These are phyloP conservation scores for Proisotoma minuta DNA, from an alignment of 2,888 invertebrate species.

Conservation along the genomic window DNA sequence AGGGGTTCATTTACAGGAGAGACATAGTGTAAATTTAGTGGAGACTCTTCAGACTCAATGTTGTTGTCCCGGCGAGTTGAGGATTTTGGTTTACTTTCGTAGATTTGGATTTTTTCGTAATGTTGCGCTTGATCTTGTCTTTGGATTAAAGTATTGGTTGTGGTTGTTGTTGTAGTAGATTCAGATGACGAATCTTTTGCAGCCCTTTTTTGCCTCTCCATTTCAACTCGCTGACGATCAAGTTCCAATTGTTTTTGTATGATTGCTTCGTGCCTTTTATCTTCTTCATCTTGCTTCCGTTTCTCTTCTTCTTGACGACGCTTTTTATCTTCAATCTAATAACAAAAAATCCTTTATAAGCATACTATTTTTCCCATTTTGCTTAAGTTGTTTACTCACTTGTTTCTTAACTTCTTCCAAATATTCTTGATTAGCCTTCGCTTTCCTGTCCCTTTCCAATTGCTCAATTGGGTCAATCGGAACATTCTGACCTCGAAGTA, in stretches of 20 bases:
- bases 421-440: constrained; percentile 76
- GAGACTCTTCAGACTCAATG: too few relatives aligned
- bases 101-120: background rate
- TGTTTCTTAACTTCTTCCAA: constrained; percentile 78
- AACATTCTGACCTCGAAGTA: constrained; percentile 79
- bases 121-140: background rate
- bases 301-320: constrained; percentile 69
- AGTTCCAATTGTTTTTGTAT: constrained; percentile 68
- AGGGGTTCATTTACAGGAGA: too few relatives aligned
- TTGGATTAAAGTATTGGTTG: background rate
- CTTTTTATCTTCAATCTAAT: constrained; percentile 75
- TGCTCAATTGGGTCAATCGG: constrained; percentile 73
- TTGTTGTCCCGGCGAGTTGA: too few relatives aligned
- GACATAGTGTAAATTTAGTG: constrained; percentile 1
- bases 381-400: constrained; percentile 38
- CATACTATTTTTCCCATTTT: background rate
- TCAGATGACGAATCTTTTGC: background rate
- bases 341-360: background rate
- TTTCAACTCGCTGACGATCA: constrained; percentile 64
- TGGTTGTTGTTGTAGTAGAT: background rate
- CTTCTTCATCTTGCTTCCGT: constrained; percentile 68
- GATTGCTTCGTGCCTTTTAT: constrained; percentile 73
- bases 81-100: background rate
- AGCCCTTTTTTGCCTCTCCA: constrained; percentile 58
- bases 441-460: constrained; percentile 73